Conservation (phyloP, 2,113 vertebrate genomes). For the Plectropomus leopardus region DNA sequence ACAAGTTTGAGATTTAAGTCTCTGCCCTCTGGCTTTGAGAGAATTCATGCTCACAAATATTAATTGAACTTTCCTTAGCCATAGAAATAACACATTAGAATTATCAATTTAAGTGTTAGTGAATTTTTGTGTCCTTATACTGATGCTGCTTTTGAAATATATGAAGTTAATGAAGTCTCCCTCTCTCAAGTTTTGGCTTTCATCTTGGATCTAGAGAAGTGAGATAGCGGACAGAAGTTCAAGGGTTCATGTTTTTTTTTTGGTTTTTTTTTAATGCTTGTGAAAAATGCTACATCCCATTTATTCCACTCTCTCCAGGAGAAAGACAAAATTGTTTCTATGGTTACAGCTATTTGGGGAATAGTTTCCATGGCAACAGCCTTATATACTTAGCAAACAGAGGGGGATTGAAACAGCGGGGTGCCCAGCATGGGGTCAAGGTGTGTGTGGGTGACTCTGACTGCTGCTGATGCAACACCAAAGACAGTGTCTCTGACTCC, state of each 20-base stretch:
- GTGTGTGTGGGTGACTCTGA: conserved; percentile 1
- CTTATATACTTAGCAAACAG: conserved; percentile 55
- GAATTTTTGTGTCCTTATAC: background rate
- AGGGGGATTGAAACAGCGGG: conserved; percentile 37
- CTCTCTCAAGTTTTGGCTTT: conserved; percentile 10
- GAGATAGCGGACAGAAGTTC: conserved; percentile 48
- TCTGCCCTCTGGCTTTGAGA: no score
- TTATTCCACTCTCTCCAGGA: conserved; percentile 33
- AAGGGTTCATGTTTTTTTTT: conserved; percentile 65
- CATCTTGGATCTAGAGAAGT: conserved; percentile 6
- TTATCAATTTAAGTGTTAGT: no score
- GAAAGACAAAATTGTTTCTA: conserved; percentile 68
- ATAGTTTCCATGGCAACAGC: conserved; percentile 77
- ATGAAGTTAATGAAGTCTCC: background rate
- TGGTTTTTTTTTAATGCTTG: no score
- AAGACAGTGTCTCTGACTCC: conserved; percentile 11
- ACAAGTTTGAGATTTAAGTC: no score
- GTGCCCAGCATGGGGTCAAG: conserved; percentile 14
- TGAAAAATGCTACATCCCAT: conserved; percentile 21
- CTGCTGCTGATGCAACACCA: background rate
- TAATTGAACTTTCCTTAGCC: no score
- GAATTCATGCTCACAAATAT: no score
- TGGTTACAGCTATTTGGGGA: conserved; percentile 75
- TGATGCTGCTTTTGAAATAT: conserved; percentile 19
- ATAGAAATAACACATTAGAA: no score